phyloP scores from a whole-genome alignment of 2,797 vertebrate genomes.

The Falco peregrinus region DNA sequence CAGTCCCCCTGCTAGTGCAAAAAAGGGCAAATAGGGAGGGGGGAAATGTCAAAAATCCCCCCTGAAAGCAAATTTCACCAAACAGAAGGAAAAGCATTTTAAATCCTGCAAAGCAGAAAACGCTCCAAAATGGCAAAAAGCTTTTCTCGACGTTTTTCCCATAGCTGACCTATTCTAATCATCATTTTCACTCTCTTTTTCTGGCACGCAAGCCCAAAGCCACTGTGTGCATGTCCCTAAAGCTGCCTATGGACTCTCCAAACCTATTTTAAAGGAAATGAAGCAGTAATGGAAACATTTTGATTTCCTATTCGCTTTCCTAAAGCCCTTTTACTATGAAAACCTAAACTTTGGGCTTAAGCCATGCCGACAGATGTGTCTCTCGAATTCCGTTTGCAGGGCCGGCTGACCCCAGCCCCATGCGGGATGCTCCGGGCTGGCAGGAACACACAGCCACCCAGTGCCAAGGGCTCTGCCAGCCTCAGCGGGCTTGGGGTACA shows the following conservation, averaged over 20 bases:
- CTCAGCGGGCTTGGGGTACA: neutral
- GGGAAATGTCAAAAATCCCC: neutral
- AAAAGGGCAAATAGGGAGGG: neutral
- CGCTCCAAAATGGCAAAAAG: neutral
- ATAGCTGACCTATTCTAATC: neutral
- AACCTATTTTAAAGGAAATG: neutral
- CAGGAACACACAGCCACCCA: neutral
- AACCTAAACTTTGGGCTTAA: neutral
- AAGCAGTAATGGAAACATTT: conserved; percentile 19
- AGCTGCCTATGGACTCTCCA: neutral
- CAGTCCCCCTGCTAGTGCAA: conserved; percentile 23
- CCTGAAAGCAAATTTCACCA: neutral
- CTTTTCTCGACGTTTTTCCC: neutral
- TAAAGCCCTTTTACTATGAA: neutral
- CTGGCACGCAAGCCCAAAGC: neutral
- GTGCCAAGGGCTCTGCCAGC: neutral
- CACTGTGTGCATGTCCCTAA: neutral
- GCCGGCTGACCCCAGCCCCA: neutral
- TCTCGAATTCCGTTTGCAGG: neutral
- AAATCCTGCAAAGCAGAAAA: neutral
- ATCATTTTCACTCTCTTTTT: neutral
- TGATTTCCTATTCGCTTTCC: neutral
- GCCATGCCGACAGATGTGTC: neutral
- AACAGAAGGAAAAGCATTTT: conserved; percentile 53
- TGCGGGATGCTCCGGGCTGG: neutral